Evolutionary conservation across 1,140 invertebrate species (phyloP), one percentile per base, ranked within the genome.

Genomic region (Musca vetustissima): DNA sequence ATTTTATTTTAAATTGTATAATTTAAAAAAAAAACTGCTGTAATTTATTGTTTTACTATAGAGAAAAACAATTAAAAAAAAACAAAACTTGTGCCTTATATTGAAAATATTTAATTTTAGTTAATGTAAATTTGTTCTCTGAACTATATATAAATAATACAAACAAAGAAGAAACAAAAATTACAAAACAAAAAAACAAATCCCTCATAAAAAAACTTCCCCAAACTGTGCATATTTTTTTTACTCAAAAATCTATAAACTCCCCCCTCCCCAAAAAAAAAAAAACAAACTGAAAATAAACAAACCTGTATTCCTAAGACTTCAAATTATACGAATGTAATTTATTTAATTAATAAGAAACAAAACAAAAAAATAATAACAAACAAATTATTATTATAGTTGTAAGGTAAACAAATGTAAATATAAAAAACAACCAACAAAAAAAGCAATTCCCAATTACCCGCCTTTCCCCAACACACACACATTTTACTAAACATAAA

Each of bases 161-260:
- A 49, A 15, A 49, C 15, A 49, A 49, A 15, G 15, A 49, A 49
- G 48, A n/a, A 49, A 49, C 48, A 49, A 21, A 52, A 52, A 19
- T 22, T 52, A 52, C 17, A 17, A 52, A 52, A 28, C 28, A 1
- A 52, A 52, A 19, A 52, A 52, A 19, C n/a, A 55, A 61, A 57
- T 55, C 53, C 53, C 53, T 43, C 36, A 24, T 57, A 61, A 43
- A 28, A 59, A 55, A 55, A 43, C 36, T n/a, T 61, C 36, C 57
- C 57, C 57, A 61, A 55, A 61, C 57, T 61, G 57, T 61, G 57
- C 28, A 61, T 61, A 61, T 61, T 61, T 61, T n/a, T n/a, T 61
- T 61, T 61, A 61, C 57, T 61, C 57, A 61, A 61, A 43, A 59
- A 61, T 53, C 21, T 28, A 17, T n/a, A 43, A 43, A 43, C 36